Evolutionary conservation across 2,888 invertebrate species (phyloP), one percentile per base, ranked within the genome.

Genomic region (Sipha maydis): DNA sequence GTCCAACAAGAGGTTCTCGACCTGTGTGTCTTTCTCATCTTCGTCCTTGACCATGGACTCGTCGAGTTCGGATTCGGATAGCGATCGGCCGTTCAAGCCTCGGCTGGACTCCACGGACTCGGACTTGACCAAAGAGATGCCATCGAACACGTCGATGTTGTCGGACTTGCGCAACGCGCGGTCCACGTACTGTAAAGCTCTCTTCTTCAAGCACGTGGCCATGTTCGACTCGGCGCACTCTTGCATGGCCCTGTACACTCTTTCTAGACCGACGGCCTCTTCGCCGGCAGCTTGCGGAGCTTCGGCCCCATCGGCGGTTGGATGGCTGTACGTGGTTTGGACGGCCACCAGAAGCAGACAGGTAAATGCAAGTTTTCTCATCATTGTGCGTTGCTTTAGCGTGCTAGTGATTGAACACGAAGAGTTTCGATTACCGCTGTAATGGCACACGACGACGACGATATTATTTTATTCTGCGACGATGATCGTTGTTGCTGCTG

Each of bases 131-230:
- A 93, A 92, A 90, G 92, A 92, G 89, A 93, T 91, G 78, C 93
- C 93, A 85, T 93, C 93, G 86, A 91, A 90, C 89, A 93, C 90
- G 80, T 91, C 91, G 90, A 93, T 92, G 90, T 93, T 92, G 92
- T 92, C 91, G 93, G 92, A 88, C 93, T 92, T 89, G 76, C 91
- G 90, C 80, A 94, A 92, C 48, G 94, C 92, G n/a, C 92, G 92
- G 91, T 96, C 95, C 69, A 96, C 94, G 91, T 95, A 95, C 91
- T 93, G 94, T 89, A 96, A 92, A 89, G 95, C 94, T 90, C 95
- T 93, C 93, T 96, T 96, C 94, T 96, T 96, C 91, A 96, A 93
- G 93, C 96, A 96, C 91, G 95, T 91, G 90, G 94, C 92, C 92
- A 95, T 93, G 91, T 95, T 94, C 91, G 94, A 94, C 90, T 94